phyloP scores from a whole-genome alignment of 64 coral and sea anemone species.

The Pocillopora damicornis region DNA sequence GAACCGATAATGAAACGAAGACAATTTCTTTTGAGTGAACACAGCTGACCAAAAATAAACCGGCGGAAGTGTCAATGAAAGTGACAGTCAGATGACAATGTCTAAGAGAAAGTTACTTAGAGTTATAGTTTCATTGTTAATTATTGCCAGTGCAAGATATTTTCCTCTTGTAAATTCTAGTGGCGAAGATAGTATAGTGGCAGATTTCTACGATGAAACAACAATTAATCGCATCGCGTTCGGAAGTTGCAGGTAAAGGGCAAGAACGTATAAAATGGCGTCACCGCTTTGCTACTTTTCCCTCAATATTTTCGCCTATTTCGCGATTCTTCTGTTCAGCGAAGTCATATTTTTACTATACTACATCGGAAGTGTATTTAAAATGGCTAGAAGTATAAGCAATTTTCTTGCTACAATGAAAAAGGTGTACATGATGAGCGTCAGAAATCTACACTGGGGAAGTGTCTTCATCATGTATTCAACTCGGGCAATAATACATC shows the following conservation, averaged over 20 bases:
- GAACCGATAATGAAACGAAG: not conserved
- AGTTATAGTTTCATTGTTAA: conserved; percentile 9
- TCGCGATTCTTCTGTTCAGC: not conserved
- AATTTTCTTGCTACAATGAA: too few species aligned
- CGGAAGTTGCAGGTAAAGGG: conserved; percentile 73
- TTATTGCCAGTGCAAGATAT: not conserved
- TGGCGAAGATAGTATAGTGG: not conserved
- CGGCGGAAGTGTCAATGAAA: not conserved
- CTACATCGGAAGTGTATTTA: not conserved
- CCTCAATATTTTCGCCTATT: not conserved
- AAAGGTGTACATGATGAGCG: too few species aligned
- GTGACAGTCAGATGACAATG: not conserved
- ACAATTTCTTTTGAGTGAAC: not conserved
- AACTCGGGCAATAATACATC: too few species aligned
- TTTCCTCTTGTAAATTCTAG: not conserved
- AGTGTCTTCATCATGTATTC: too few species aligned
- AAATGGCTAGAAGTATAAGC: not conserved
- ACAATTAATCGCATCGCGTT: conserved; percentile 62
- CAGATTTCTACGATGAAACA: conserved; percentile 67
- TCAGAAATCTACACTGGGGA: too few species aligned
- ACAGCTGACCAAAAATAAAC: conserved; percentile 33
- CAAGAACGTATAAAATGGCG: conserved; percentile 1
- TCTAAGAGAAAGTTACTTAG: not conserved
- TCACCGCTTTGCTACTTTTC: not conserved
- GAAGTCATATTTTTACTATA: not conserved